Conservation (phyloP, 2,113 vertebrate genomes). For the Asarcornis scutulata region DNA sequence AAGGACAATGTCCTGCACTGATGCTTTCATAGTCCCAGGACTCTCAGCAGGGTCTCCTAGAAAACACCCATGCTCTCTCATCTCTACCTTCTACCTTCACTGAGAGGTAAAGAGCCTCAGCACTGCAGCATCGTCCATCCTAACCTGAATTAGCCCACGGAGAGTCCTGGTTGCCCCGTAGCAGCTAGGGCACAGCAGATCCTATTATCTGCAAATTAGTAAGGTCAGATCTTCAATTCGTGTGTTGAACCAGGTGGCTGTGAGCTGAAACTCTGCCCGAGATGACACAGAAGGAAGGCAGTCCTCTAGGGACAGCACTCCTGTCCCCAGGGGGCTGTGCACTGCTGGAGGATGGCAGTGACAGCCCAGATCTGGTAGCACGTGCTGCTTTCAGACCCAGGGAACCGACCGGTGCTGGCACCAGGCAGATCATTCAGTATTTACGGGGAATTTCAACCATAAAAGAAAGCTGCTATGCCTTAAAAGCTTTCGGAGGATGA, state of each 20-base stretch:
- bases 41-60: neutral
- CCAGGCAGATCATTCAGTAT: neutral
- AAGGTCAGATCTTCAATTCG: neutral
- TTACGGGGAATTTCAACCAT: neutral
- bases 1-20: neutral
- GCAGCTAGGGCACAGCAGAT: neutral
- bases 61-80: neutral
- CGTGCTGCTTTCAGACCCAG: neutral
- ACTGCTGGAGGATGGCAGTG: accelerated
- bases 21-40: neutral
- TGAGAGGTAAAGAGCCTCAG: accelerated
- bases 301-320: too few species aligned
- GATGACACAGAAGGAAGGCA: neutral
- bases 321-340: neutral
- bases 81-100: neutral
- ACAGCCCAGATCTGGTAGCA: neutral
- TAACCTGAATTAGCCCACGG: neutral
- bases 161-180: neutral
- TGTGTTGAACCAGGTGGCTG: neutral
- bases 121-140: neutral
- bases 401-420: neutral
- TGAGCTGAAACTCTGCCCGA: neutral
- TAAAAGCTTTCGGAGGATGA: constrained; percentile 9
- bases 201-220: neutral
- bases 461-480: neutral